These are phyloP conservation scores for Saturnia japonica DNA, from an alignment of 2,888 invertebrate species.

Conservation along the genomic window DNA sequence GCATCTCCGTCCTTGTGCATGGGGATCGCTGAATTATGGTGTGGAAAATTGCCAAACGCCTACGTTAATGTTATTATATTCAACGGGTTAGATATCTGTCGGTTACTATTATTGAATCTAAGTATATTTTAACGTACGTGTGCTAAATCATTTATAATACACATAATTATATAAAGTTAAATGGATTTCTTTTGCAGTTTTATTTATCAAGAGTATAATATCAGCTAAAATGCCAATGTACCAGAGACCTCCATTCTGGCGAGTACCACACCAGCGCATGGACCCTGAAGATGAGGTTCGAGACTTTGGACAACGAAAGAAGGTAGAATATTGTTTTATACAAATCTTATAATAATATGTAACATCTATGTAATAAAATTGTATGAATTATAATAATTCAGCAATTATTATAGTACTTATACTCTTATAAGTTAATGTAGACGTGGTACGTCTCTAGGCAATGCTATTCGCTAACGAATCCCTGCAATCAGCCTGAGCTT, in stretches of 20 bases:
- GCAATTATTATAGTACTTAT: background rate
- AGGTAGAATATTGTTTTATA: constrained; percentile 36
- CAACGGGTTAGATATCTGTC: constrained; percentile 12
- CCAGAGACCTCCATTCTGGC: constrained; percentile 85
- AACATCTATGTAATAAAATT: background rate
- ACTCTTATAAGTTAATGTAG: background rate
- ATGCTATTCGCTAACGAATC: background rate
- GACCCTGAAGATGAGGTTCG: constrained; percentile 72
- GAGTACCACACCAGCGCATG: constrained; percentile 69
- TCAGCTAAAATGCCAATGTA: constrained; percentile 74
- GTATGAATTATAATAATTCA: background rate
- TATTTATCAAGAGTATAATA: constrained; percentile 4
- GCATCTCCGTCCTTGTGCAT: constrained; percentile 48
- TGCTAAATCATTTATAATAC: constrained; percentile 8
- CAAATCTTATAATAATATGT: background rate
- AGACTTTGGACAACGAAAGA: constrained; percentile 51
- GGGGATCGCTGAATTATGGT: constrained; percentile 58
- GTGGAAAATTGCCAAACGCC: constrained; percentile 58
- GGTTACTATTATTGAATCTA: constrained; percentile 7
- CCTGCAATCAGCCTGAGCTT: too few species aligned
- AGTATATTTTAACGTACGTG: constrained; percentile 5
- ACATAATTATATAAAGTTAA: constrained; percentile 14
- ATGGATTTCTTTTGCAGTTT: constrained; percentile 26
- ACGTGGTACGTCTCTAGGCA: background rate
- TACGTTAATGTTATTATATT: constrained; percentile 37